Base-by-base conservation (phyloP, 2,797 vertebrate genomes). In the Ceyx erithaca region DNA sequence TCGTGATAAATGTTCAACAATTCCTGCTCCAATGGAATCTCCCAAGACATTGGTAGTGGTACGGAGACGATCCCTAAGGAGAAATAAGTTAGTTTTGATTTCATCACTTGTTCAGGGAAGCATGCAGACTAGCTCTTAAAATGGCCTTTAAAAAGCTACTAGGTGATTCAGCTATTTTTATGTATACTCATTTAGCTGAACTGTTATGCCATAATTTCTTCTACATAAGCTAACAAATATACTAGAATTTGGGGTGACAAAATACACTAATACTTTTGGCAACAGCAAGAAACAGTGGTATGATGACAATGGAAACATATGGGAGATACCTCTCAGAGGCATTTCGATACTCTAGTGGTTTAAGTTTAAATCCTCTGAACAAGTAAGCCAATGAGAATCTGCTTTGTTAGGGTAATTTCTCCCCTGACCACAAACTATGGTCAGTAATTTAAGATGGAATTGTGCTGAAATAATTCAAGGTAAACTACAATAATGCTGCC, bases 1-100 rank as follows among this genome's bases (percentile, higher is more conserved):
- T 48, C 98, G 97, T 37, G 99, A 99, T 90, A 99, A 97, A 80
- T 99, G 99, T 97, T 99, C 99, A n/a, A 99, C 98, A 14, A 99
- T 99, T 45, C 99, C 99, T 0, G 99, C 99, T 49, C 99, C 99
- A 0, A 99, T 98, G 0, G 99, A 99, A 69, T 99, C 99, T 49
- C 99, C 99, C 95, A 99, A 71, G 40, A 99, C 99, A 0, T 99
- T 99, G 85, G 99, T 99, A 26, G 99, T 99, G 75, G 99, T 99
- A 28, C 99, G 98, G 26, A 99, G 98, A 41, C 99, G 99, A 95
- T 99, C 99, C 95, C 99, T 99, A 51, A 40, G 77, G 31, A 75
- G n/a, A 55, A 91, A 49, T 1, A 21, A 68, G 30, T 94, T 49
- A 88, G 26, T 17, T n/a, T 61, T 69, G 33, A 76, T 30, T 81